A percentile compares a stretch with the other conserved stretches of the same genome.
These are phyloP conservation scores for Cylloceria caligata DNA, from an alignment of 2,888 invertebrate genomes.

Conservation along the genomic window DNA sequence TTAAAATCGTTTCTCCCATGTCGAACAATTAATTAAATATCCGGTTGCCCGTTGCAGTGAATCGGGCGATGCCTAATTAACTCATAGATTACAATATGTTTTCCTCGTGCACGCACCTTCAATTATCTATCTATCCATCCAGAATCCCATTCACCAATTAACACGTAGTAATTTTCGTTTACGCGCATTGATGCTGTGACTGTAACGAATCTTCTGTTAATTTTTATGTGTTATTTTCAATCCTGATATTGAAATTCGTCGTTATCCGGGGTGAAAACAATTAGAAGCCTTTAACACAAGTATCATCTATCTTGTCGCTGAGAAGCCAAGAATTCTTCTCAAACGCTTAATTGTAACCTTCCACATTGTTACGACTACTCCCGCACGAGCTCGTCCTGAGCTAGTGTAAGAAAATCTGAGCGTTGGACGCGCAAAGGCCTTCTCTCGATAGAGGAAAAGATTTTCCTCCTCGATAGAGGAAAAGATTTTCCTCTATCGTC, in stretches of 20 bases:
- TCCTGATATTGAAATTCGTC: background rate
- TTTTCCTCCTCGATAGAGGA: no score
- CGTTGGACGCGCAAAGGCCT: slow-evolving; percentile 14
- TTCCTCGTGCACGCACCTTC: slow-evolving; percentile 28
- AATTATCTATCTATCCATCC: slow-evolving; percentile 55
- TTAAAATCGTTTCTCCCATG: slow-evolving; percentile 48
- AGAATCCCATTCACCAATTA: slow-evolving; percentile 49
- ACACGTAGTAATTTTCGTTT: slow-evolving; percentile 54
- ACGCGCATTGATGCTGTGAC: background rate
- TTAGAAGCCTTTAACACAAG: background rate
- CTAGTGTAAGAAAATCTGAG: slow-evolving; percentile 6
- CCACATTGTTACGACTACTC: slow-evolving; percentile 4
- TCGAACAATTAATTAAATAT: slow-evolving; percentile 66
- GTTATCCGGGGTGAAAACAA: background rate
- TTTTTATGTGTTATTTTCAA: background rate
- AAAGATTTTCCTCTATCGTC: slow-evolving; percentile 55
- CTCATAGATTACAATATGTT: slow-evolving; percentile 63
- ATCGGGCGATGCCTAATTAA: slow-evolving; percentile 62
- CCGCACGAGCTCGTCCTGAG: background rate
- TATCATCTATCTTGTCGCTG: slow-evolving; percentile 15
- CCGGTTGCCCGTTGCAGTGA: slow-evolving; percentile 52
- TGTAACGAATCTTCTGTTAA: background rate
- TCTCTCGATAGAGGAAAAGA: no score
- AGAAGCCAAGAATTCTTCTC: background rate
- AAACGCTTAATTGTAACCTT: slow-evolving; percentile 50